phyloP scores from a whole-genome alignment of 2,888 invertebrate genomes.

The Malthinus seriepunctatus region DNA sequence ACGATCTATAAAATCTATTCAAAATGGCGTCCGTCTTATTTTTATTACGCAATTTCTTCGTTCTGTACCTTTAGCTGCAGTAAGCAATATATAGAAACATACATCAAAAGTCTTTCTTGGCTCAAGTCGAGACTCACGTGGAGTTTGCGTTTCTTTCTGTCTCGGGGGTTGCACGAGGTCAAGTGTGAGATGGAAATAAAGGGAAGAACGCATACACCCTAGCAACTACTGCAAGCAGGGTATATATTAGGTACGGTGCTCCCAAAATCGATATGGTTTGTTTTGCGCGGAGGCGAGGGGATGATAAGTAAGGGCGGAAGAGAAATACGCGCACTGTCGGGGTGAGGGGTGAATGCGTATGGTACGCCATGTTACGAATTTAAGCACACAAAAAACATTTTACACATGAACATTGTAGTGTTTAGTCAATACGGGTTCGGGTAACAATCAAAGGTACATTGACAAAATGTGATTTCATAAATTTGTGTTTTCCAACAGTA shows the following conservation, averaged over 20 bases:
- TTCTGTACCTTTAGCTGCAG: conserved; percentile 40
- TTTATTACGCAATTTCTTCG: conserved; percentile 45
- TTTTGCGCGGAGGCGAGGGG: conserved; percentile 48
- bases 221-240: conserved; percentile 46
- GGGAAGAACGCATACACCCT: conserved; percentile 44
- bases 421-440: conserved; percentile 47
- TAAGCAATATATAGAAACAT: conserved; percentile 46
- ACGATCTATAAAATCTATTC: conserved; percentile 48
- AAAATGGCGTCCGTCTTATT: conserved; percentile 51
- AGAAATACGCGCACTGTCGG: conserved; percentile 45
- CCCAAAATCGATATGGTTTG: conserved; percentile 58
- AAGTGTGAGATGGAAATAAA: conserved; percentile 40
- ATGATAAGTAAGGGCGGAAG: conserved; percentile 47
- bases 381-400: conserved; percentile 49
- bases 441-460: conserved; percentile 25
- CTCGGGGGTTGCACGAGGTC: conserved; percentile 28
- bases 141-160: conserved; percentile 19
- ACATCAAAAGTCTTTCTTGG: conserved; percentile 41
- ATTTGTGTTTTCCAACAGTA: conserved; percentile 23
- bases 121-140: conserved; percentile 31
- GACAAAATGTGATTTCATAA: conserved; percentile 31
- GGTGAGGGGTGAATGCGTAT: conserved; percentile 47
- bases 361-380: conserved; percentile 55
- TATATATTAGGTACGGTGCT: conserved; percentile 51
- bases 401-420: conserved; percentile 51